A percentile compares a stretch with the other conserved stretches of the same genome.
Conservation (phyloP, 2,797 vertebrate genomes). For the Microctenopoma stevenorrisi region DNA sequence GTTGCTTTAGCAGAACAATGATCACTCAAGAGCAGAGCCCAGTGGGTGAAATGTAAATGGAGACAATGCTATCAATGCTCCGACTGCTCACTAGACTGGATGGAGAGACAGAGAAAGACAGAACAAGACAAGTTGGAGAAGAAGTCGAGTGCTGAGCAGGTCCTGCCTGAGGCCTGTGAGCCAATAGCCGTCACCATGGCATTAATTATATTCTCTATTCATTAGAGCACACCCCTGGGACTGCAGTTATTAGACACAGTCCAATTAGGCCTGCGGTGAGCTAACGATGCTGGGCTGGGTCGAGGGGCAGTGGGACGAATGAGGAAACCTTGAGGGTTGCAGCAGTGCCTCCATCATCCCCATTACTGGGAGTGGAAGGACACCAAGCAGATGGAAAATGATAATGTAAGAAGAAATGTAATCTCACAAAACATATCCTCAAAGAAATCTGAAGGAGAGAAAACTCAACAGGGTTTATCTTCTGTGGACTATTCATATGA, state of each 20-base stretch:
- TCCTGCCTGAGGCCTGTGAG: conserved; percentile 63
- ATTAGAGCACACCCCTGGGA: conserved; percentile 74
- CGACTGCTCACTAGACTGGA: conserved; percentile 19
- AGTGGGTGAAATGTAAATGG: conserved; percentile 26
- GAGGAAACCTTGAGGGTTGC: conserved; percentile 54
- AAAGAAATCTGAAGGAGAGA: conserved; percentile 32
- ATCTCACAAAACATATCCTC: conserved; percentile 48
- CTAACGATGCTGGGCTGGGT: conserved; percentile 67
- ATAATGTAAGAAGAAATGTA: conserved; percentile 58
- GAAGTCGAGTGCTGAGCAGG: conserved; percentile 66
- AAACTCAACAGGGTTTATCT: conserved; percentile 24
- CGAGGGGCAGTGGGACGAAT: conserved; percentile 63
- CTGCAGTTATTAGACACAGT: conserved; percentile 78
- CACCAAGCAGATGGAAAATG: conserved; percentile 48
- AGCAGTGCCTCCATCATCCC: conserved; percentile 52
- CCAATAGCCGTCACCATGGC: conserved; percentile 78
- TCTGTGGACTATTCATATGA: conserved; percentile 22
- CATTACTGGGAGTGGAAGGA: conserved; percentile 34
- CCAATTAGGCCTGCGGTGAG: conserved; percentile 82
- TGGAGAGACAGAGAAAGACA: conserved; percentile 38
- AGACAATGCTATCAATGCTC: conserved; percentile 16
- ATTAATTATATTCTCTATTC: conserved; percentile 85
- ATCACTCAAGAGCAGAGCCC: conserved; percentile 26
- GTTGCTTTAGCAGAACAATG: conserved; percentile 34
- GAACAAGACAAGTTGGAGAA: conserved; percentile 62